phyloP scores from a whole-genome alignment of 2,888 invertebrate species.

The Crematogaster levior region DNA sequence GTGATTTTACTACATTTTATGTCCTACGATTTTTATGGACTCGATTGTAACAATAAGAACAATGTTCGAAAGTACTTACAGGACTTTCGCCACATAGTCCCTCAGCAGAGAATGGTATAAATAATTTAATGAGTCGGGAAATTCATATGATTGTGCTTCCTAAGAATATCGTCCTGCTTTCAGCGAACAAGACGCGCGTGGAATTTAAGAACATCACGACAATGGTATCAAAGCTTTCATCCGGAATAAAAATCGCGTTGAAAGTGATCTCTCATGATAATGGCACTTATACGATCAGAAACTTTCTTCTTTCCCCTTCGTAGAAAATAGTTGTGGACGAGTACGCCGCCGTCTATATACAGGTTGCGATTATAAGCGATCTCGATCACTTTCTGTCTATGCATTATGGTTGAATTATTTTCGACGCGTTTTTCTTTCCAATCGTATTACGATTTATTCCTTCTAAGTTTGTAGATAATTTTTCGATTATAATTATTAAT shows the following conservation, averaged over 20 bases:
- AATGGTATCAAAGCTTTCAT: slow-evolving; percentile 35
- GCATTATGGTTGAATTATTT: slow-evolving; percentile 37
- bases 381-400: neutral
- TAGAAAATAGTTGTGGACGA: slow-evolving; percentile 60
- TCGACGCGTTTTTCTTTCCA: neutral
- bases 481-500: neutral
- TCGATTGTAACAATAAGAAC: slow-evolving; percentile 25
- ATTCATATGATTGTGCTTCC: slow-evolving; percentile 80
- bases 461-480: neutral
- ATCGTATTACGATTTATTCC: neutral
- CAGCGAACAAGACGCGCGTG: slow-evolving; percentile 62
- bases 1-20: neutral
- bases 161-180: slow-evolving; percentile 75
- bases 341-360: slow-evolving; percentile 11
- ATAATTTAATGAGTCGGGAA: slow-evolving; percentile 81
- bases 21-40: slow-evolving; percentile 53
- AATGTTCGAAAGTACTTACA: neutral
- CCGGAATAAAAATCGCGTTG: slow-evolving; percentile 57
- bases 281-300: slow-evolving; percentile 69
- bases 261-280: slow-evolving; percentile 65
- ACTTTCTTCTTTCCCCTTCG: slow-evolving; percentile 47
- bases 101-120: slow-evolving; percentile 72
- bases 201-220: slow-evolving; percentile 59
- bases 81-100: slow-evolving; percentile 68
- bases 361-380: slow-evolving; percentile 34